Evolutionary conservation across 2,113 vertebrate species (phyloP).

Genomic region (Dipodomys stephensi): DNA sequence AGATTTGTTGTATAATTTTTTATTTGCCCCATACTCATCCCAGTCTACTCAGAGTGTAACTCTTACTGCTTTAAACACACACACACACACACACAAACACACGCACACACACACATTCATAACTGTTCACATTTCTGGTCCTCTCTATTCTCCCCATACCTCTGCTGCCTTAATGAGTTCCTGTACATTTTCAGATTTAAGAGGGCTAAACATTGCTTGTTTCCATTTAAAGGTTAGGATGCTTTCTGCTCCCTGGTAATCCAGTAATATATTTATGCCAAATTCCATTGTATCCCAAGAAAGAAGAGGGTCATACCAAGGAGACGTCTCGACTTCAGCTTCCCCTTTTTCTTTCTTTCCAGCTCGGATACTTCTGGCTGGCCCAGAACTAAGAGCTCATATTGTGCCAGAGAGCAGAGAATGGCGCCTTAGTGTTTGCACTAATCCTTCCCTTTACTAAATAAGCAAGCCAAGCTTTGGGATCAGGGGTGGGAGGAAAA

Average conservation of each 20-base stretch:
- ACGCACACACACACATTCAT: background rate
- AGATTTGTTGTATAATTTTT: background rate
- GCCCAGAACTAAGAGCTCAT: conserved; percentile 70
- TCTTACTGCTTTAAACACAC: background rate
- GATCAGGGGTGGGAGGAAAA: conserved; percentile 71
- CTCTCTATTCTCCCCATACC: conserved; percentile 29
- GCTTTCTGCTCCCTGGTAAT: conserved; percentile 74
- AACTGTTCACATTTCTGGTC: conserved; percentile 35
- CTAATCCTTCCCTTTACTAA: conserved; percentile 87
- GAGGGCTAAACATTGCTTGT: conserved; percentile 57
- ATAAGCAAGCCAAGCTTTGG: conserved; percentile 86
- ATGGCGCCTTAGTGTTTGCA: conserved; percentile 74
- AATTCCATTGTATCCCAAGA: conserved; percentile 80
- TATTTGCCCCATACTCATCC: background rate
- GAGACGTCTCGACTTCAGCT: conserved; percentile 81
- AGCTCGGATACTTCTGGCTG: conserved; percentile 76
- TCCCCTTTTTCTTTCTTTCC: conserved; percentile 71
- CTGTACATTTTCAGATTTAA: conserved; percentile 70
- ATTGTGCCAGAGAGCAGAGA: conserved; percentile 81
- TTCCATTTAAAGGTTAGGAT: conserved; percentile 63
- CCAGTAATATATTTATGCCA: conserved; percentile 78
- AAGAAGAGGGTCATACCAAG: conserved; percentile 75
- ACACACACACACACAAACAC: background rate
- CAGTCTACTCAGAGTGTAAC: background rate
- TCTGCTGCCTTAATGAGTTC: conserved; percentile 66